Evolutionary conservation across 2,113 vertebrate genomes (phyloP), one percentile per base, ranked within the genome.

Genomic region (Salvator merianae): DNA sequence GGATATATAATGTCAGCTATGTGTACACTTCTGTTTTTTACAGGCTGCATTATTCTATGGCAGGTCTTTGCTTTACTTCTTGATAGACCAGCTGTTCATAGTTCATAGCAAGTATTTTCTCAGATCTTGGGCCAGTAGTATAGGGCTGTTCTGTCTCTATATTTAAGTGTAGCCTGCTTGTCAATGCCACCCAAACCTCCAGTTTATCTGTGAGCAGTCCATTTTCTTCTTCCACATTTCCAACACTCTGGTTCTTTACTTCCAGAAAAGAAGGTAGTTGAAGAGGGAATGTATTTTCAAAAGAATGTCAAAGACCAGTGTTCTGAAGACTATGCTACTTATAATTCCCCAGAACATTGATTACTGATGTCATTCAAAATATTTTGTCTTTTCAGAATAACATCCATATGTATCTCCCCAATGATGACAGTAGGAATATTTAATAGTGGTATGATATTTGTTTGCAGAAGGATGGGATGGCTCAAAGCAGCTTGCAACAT

Each of bases 71-170:
- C 87, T 91, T 86, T 91, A 88, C 90, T 80, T 91, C 53, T 90
- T 87, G 0, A 86, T 87, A 83, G 88, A 91, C 86, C 86, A 13
- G 86, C 90, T 88, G 90, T 0, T 14, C 13, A 2, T 1, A 86
- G 83, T 32, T 93, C 93, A 85, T 86, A 89, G 90, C 50, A 47
- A 89, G 92, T 84, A 86, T 77, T 85, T 0, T 0, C 91, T 93
- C 91, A 90, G 88, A 92, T 91, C 91, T 89, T 68, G 13, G 63
- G 91, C 90, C 90, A 92, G 36, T 83, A 32, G 90, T 91, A 91
- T 47, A 91, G 90, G 26, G 53, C 7, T 10, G 79, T 90, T 86
- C 90, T 91, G 83, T 86, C 92, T 86, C 89, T 89, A 66, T 91
- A 78, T 84, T 90, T 76, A 84, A 30, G 13, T 30, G 9, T 66